Evolutionary conservation across 2,797 vertebrate species (phyloP).

Genomic region (Schizothorax lantsangensis): DNA sequence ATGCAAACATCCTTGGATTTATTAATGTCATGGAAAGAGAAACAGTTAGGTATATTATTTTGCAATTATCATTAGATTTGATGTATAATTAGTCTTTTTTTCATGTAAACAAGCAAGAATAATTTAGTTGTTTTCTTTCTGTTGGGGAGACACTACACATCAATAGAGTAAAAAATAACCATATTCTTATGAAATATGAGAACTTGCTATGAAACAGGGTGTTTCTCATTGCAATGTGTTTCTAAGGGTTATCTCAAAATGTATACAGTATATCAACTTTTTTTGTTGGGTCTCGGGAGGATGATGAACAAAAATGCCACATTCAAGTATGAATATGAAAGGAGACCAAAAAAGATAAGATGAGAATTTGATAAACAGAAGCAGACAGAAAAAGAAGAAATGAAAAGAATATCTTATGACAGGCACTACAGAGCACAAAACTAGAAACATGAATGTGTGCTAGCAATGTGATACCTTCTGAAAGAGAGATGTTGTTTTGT

Average conservation of each 20-base stretch:
- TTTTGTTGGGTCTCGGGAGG: background rate
- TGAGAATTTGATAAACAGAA: background rate
- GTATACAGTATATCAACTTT: background rate
- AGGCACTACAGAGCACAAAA: background rate
- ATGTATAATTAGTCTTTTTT: background rate
- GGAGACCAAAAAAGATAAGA: background rate
- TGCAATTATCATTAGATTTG: background rate
- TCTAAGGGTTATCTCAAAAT: background rate
- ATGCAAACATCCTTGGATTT: background rate
- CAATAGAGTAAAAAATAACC: background rate
- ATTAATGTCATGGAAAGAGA: background rate
- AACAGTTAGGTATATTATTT: background rate
- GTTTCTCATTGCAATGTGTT: background rate
- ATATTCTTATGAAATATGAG: background rate
- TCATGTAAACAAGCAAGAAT: background rate
- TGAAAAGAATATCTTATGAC: background rate
- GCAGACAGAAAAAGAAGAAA: background rate
- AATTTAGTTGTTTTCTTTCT: background rate
- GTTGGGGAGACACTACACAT: background rate
- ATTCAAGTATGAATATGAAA: background rate
- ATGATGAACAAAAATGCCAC: background rate
- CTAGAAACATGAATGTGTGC: conserved; percentile 36
- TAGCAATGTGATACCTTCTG: background rate
- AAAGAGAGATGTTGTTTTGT: background rate
- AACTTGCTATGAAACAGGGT: background rate